Evolutionary conservation across 2,797 vertebrate species (phyloP), one percentile per base, ranked within the genome.

Genomic region (Cyprinella venusta): DNA sequence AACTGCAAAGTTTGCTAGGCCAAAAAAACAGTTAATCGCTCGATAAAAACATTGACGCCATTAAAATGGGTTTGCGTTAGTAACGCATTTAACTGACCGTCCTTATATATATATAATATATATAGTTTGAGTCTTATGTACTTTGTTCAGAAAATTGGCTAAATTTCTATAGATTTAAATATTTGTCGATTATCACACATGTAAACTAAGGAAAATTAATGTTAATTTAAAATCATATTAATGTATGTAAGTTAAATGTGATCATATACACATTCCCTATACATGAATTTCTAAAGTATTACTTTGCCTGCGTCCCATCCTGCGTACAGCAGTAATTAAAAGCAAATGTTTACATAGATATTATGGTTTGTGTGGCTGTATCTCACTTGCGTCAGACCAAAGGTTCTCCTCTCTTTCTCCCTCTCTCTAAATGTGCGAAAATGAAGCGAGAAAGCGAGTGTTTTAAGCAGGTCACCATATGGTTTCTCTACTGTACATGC

Each of bases 391-490:
- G 6, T 74, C 56, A 52, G 42, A 74, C 42, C 30, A 19, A 64
- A 63, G 56, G 19, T 56, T 82, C 71, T 42, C 42, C 63, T 42
- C 9, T 42, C 42, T 12, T 10, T 42, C 40, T 54, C 7, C 54
- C 8, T 59, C 24, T 56, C 8, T 52, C 38, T 50, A 8, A 21
- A 78, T 54, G 82, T 61, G 82, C 13, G 26, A 77, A 70, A 86
- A 71, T 50, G 19, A 86, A 75, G 30, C 9, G 13, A 69, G 50
- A 72, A 67, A 45, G 38, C 2, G 33, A 70, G 65, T 67, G 50
- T 81, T 77, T 71, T 52, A 67, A 67, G n/a, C 64, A 54, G 70
- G 63, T 76, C 63, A 79, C 69, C 50, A 42, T 76, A 79, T 76
- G 42, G 54, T 45, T 86, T 70, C 59, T 59, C 52, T 78, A 52